These are phyloP conservation scores for Colius striatus DNA, from an alignment of 2,113 vertebrate genomes.

Conservation along the genomic window DNA sequence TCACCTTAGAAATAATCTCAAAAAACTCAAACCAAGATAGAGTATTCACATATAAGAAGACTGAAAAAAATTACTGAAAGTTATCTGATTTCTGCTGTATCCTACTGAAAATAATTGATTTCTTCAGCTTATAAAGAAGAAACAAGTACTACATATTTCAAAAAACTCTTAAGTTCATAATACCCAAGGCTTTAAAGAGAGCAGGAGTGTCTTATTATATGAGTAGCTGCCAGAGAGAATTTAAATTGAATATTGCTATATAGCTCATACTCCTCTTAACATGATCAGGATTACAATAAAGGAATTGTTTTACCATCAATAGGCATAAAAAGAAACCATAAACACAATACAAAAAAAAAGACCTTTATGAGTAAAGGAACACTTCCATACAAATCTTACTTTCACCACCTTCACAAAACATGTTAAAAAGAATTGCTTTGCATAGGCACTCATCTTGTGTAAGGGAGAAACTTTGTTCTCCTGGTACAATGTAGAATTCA, in stretches of 20 bases:
- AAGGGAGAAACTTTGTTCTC: background rate
- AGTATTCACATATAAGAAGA: background rate
- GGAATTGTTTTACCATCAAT: background rate
- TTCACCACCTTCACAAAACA: background rate
- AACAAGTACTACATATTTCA: background rate
- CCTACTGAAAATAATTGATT: background rate
- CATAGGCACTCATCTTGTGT: background rate
- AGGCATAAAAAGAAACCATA: background rate
- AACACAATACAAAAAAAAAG: rapidly evolving
- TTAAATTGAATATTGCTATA: background rate
- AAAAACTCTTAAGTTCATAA: background rate
- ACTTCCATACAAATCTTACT: background rate
- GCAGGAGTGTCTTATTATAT: background rate
- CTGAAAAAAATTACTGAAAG: background rate
- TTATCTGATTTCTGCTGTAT: background rate
- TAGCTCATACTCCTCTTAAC: background rate
- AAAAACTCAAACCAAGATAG: background rate
- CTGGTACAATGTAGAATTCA: background rate
- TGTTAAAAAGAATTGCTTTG: background rate
- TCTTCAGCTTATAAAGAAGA: background rate
- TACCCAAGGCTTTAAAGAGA: background rate
- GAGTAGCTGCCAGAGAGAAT: background rate
- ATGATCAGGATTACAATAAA: background rate
- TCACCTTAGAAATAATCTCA: background rate
- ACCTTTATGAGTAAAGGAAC: rapidly evolving